Evolutionary conservation across 2,888 invertebrate species (phyloP).

Genomic region (Atethmia centrago): DNA sequence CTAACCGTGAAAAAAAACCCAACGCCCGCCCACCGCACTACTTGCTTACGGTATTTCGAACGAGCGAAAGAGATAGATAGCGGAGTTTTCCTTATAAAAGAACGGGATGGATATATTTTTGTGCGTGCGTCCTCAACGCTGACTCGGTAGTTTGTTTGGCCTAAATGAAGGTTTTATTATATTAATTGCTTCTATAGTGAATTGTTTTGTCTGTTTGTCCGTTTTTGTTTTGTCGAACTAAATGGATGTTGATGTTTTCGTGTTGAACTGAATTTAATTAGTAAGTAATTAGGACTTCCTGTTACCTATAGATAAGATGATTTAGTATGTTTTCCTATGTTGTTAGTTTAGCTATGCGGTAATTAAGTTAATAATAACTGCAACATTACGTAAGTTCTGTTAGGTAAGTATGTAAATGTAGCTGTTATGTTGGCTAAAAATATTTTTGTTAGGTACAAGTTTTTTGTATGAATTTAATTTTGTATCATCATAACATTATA

Average conservation of each 20-base stretch:
- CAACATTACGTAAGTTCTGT: constrained; percentile 26
- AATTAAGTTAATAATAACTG: constrained; percentile 22
- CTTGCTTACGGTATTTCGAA: constrained; percentile 89
- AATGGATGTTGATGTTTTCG: constrained; percentile 37
- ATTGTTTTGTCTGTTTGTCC: constrained; percentile 71
- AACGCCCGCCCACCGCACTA: constrained; percentile 82
- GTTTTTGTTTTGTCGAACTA: constrained; percentile 53
- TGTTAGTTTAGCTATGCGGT: neutral
- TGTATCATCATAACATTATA: neutral
- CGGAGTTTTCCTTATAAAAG: constrained; percentile 67
- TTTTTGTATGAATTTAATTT: neutral
- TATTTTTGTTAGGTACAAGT: neutral
- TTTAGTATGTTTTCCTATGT: constrained; percentile 28
- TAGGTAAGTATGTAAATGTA: neutral
- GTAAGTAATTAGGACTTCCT: constrained; percentile 46
- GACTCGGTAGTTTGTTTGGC: constrained; percentile 76
- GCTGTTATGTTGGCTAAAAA: too few relatives aligned
- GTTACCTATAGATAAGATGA: constrained; percentile 33
- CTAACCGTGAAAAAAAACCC: constrained; percentile 87
- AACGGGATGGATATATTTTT: constrained; percentile 76
- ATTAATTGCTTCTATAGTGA: constrained; percentile 79
- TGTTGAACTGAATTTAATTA: constrained; percentile 42
- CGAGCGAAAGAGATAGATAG: constrained; percentile 78
- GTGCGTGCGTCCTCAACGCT: constrained; percentile 71
- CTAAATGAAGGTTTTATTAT: constrained; percentile 84